Percentiles rank a stretch among this genome's conserved stretches.
phyloP scores from a whole-genome alignment of 2,888 invertebrate species.

The Helobdella robusta region DNA sequence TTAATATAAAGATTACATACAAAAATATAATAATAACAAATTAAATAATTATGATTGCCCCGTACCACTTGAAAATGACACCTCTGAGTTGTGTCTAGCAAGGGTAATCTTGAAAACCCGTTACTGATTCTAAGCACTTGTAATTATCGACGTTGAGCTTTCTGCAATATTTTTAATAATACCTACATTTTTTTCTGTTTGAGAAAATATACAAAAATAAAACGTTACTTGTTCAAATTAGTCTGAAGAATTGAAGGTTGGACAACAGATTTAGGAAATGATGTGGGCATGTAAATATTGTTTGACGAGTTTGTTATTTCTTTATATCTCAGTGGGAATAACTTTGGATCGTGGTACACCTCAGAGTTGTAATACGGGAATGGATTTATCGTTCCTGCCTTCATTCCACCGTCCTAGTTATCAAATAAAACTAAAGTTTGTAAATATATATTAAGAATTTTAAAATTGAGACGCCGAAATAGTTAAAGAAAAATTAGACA shows the following conservation, averaged over 20 bases:
- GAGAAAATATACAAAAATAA: neutral
- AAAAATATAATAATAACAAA: too few species aligned
- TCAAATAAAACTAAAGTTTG: too few species aligned
- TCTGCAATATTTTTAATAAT: neutral
- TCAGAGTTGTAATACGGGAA: neutral
- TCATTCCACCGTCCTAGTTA: slow-evolving; percentile 15
- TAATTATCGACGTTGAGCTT: slow-evolving; percentile 12
- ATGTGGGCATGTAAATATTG: slow-evolving; percentile 7
- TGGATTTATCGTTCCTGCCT: slow-evolving; percentile 15
- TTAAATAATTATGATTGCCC: too few species aligned
- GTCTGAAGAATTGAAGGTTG: slow-evolving; percentile 2
- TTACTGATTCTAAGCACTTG: slow-evolving; percentile 9
- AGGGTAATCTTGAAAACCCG: too few species aligned
- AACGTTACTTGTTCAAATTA: slow-evolving; percentile 19
- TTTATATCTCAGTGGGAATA: neutral
- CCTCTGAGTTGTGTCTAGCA: too few species aligned
- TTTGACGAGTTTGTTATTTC: slow-evolving; percentile 6
- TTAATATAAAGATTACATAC: too few species aligned
- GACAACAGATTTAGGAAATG: slow-evolving; percentile 7
- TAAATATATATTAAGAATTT: too few species aligned
- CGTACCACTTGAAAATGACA: too few species aligned
- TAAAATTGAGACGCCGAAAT: too few species aligned
- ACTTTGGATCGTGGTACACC: neutral
- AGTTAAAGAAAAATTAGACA: too few species aligned
- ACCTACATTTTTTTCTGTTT: neutral